phyloP scores from a whole-genome alignment of 2,888 invertebrate genomes.

The Drosophila pseudotakahashii region DNA sequence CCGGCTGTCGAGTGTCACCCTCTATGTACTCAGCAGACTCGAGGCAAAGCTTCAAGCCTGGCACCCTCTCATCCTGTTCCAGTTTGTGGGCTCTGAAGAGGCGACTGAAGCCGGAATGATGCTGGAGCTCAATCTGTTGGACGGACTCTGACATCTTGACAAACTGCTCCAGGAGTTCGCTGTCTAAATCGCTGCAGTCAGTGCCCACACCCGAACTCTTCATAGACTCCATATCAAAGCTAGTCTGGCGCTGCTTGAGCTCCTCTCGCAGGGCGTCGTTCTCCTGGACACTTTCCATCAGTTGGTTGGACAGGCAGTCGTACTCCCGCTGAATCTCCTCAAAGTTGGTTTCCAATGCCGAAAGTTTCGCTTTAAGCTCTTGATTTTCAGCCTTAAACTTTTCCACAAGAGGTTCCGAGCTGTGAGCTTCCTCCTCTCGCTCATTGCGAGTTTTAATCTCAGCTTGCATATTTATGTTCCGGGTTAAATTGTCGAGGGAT shows the following conservation, averaged over 20 bases:
- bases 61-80: not conserved
- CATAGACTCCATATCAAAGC: constrained; percentile 49
- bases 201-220: constrained; percentile 57
- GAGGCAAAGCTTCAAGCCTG: constrained; percentile 34
- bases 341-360: constrained; percentile 76
- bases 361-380: constrained; percentile 57
- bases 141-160: constrained; percentile 53
- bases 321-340: constrained; percentile 85
- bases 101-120: constrained; percentile 46
- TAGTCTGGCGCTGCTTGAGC: constrained; percentile 22
- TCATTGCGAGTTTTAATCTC: constrained; percentile 70
- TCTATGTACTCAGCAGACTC: constrained; percentile 35
- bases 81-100: constrained; percentile 42
- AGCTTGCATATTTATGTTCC: constrained; percentile 63
- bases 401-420: not conserved
- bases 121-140: constrained; percentile 66
- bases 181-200: constrained; percentile 18
- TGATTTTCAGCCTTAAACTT: constrained; percentile 48
- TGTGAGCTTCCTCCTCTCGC: constrained; percentile 58
- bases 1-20: constrained; percentile 1
- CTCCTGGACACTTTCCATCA: constrained; percentile 87
- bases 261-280: constrained; percentile 67
- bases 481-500: constrained; percentile 58
- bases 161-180: constrained; percentile 49
- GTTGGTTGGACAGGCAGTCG: constrained; percentile 86